Base-by-base conservation (phyloP, 2,113 vertebrate species). In the Pagrus major region DNA sequence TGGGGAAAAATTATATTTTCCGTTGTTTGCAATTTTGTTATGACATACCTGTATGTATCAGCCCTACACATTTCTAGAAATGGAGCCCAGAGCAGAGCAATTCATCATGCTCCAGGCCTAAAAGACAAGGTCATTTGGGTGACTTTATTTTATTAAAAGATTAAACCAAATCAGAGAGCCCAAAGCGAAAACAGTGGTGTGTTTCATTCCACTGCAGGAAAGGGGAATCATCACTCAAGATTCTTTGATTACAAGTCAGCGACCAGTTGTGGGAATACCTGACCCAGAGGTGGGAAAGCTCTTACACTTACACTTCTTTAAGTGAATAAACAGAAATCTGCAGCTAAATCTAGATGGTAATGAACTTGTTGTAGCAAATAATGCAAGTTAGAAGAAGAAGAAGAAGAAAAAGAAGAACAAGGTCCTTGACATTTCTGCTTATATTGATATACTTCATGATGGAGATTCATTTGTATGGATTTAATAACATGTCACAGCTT, bases 401-500 rank as follows among this genome's bases (percentile, higher is more conserved):
- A n/a, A n/a, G n/a, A n/a, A n/a, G n/a, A n/a, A n/a, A n/a, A n/a
- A n/a, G n/a, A n/a, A n/a, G 56, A 80, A 54, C 41, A 74, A 65
- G 20, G 29, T 29, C n/a, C 15, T 59, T 81, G 70, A 78, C 80
- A 86, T 78, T 67, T 82, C 74, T 70, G 78, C 58, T 67, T 56
- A 44, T 59, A 37, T 68, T 42, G n/a, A 27, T 51, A 29, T 44
- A 72, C 46, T 76, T 68, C 16, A 52, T 23, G 49, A n/a, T 47
- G 11, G 71, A 71, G 71, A 60, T 65, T 54, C n/a, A 66, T 87
- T 73, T 82, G 63, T 86, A 41, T 54, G n/a, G 60, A 72, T 84
- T 83, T 81, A 90, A 86, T 80, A 88, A 80, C 59, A 21, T 56
- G 78, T 60, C 88, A 81, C 80, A 35, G 61, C 52, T 86, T 86